Evolutionary conservation across 2,888 invertebrate species (phyloP).

Genomic region (Caenorhabditis parvicauda): DNA sequence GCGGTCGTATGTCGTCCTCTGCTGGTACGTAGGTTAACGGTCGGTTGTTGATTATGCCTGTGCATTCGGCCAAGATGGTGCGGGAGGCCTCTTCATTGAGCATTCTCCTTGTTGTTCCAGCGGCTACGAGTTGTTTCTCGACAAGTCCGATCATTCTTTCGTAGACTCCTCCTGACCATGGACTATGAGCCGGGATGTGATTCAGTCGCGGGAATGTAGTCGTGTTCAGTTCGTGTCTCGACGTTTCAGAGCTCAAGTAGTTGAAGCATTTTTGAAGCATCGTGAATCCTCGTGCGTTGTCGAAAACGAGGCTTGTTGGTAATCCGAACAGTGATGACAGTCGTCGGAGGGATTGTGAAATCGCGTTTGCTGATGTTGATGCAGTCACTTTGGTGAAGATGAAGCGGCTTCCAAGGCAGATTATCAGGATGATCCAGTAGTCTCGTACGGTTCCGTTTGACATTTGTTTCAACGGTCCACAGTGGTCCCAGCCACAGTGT

Average conservation of each 20-base stretch:
- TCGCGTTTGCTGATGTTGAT: not conserved
- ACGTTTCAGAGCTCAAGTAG: too few species aligned
- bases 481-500: conserved; percentile 55
- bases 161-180: conserved; percentile 66
- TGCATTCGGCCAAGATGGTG: conserved; percentile 1
- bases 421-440: conserved; percentile 8
- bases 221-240: too few species aligned
- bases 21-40: conserved; percentile 1
- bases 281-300: conserved; percentile 7
- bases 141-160: conserved; percentile 62
- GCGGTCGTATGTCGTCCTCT: conserved; percentile 3
- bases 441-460: not conserved
- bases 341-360: conserved; percentile 1
- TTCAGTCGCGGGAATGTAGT: too few species aligned
- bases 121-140: not conserved
- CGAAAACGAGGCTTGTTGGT: not conserved
- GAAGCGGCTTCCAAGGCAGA: conserved; percentile 8
- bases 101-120: conserved; percentile 4
- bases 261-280: not conserved
- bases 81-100: conserved; percentile 1
- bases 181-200: conserved; percentile 61
- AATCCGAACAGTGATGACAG: conserved; percentile 3
- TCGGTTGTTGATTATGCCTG: conserved; percentile 3
- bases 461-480: conserved; percentile 52
- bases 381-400: not conserved